Percentiles rank a stretch among this genome's conserved stretches.
Evolutionary conservation across 2,888 invertebrate species (phyloP).

Genomic region (Halocaridina rubra): DNA sequence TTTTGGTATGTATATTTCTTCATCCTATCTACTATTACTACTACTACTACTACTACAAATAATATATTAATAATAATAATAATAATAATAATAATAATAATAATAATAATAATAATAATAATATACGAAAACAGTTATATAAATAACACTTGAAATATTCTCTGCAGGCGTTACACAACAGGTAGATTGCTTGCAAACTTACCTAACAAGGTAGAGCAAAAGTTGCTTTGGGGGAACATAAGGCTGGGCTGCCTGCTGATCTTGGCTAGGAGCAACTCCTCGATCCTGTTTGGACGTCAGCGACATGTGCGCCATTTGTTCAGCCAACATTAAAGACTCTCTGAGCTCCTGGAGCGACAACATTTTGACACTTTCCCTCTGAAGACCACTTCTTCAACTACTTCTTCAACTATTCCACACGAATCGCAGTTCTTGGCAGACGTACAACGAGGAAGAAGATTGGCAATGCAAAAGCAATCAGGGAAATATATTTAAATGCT

Average conservation of each 20-base stretch:
- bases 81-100: not conserved
- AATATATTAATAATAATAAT: too few species aligned
- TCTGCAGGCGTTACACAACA: not conserved
- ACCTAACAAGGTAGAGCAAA: conserved; percentile 77
- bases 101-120: not conserved
- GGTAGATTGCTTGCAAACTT: conserved; percentile 65
- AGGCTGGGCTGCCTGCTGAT: not conserved
- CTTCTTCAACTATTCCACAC: too few species aligned
- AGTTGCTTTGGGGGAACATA: conserved; percentile 74
- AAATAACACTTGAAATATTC: not conserved
- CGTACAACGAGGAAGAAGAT: too few species aligned
- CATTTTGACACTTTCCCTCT: too few species aligned
- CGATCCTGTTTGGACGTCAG: conserved; percentile 31
- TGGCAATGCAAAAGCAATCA: too few species aligned
- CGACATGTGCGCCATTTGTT: conserved; percentile 54
- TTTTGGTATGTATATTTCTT: too few species aligned
- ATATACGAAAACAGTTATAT: not conserved
- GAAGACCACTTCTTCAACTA: too few species aligned
- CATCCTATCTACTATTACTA: too few species aligned
- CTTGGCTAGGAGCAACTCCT: not conserved
- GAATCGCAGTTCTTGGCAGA: too few species aligned
- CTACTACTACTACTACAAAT: too few species aligned
- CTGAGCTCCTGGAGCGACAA: conserved; percentile 42
- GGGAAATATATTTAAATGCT: too few species aligned
- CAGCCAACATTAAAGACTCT: conserved; percentile 57